Base-by-base conservation (phyloP, 2,797 vertebrate genomes). In the Momotus momota region DNA sequence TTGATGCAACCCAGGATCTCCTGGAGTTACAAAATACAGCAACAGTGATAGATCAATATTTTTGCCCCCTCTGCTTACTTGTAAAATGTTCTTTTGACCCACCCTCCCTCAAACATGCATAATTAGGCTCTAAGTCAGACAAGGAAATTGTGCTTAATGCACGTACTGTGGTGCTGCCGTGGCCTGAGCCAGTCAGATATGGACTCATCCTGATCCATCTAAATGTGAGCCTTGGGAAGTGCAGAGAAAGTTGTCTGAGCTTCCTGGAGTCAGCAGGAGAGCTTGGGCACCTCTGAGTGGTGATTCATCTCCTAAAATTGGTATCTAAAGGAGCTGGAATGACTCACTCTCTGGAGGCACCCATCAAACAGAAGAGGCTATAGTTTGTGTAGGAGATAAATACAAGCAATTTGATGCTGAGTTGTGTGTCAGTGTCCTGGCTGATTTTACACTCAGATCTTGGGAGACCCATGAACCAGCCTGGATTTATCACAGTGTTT, bases 291-390 rank as follows among this genome's bases (percentile, higher is more conserved):
- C 55, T 90, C 77, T 26, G 64, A 77, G 67, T 62, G 81, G 83
- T 95, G 96, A 95, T 88, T 94, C 90, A 96, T 51, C 83, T 88
- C 35, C 73, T 22, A 6, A 5, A 73, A 9, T 8, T 14, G 43
- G 27, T 54, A 1, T 75, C 54, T 31, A 5, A 66, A 55, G 55
- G 74, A 89, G 74, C 66, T 73, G 88, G 65, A 54, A 38, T 95
- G 93, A 96, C 67, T 95, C 86, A 90, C 46, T 45, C 73, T 92
- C 86, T 60, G 43, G 88, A 92, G 93, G 54, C 62, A 81, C 62
- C 58, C 54, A 49, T 65, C 88, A 64, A 43, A 58, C 55, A 33
- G 71, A 60, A 92, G 64, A 77, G 51, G 55, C 35, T 60, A 26
- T 23, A 38, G 48, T 87, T 71, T 43, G 55, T 40, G 73, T 10